phyloP scores from a whole-genome alignment of 2,888 invertebrate species.

The Phytoseiulus persimilis region DNA sequence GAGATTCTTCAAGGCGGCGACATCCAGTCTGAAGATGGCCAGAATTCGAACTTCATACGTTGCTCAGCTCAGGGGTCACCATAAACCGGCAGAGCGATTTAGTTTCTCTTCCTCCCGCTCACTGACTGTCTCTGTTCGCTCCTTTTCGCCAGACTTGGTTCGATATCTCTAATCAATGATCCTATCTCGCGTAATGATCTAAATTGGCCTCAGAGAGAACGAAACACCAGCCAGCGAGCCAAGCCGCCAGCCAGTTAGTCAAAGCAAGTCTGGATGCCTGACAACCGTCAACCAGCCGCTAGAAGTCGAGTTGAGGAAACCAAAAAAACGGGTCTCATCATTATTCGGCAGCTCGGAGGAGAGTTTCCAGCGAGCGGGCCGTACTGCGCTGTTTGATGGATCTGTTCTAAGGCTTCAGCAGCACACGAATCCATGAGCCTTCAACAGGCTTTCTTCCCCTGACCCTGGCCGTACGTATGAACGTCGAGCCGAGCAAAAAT shows the following conservation, averaged over 20 bases:
- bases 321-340: background rate
- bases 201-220: constrained; percentile 33
- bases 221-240: background rate
- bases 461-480: no score
- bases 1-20: background rate
- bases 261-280: background rate
- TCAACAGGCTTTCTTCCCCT: no score
- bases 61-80: background rate
- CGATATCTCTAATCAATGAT: constrained; percentile 19
- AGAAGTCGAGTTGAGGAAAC: background rate
- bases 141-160: constrained; percentile 11
- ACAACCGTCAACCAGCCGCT: background rate
- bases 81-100: background rate
- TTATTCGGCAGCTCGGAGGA: background rate
- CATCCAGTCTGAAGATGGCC: background rate
- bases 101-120: background rate
- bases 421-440: no score
- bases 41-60: background rate
- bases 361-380: no score
- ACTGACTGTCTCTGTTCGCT: background rate
- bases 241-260: background rate
- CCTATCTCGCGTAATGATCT: constrained; percentile 27
- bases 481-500: no score
- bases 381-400: no score
- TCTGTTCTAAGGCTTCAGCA: no score